A percentile compares a stretch with the other conserved stretches of the same genome.
These are phyloP conservation scores for Lampropteryx suffumata DNA, from an alignment of 2,888 invertebrate species.

Conservation along the genomic window DNA sequence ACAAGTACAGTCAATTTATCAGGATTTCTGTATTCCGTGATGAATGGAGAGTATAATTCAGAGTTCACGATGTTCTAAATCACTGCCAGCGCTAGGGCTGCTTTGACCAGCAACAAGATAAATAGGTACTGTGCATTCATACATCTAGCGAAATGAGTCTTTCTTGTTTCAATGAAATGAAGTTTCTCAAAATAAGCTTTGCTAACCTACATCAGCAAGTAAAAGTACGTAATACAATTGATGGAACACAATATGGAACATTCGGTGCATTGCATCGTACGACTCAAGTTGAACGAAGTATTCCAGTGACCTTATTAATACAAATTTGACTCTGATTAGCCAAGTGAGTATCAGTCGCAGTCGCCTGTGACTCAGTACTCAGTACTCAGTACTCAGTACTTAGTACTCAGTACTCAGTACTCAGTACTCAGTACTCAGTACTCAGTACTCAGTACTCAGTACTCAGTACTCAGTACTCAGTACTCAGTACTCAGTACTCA, in stretches of 20 bases:
- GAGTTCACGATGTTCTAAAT: not conserved
- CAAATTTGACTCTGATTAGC: slow-evolving; percentile 1
- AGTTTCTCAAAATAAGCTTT: not conserved
- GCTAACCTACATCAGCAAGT: too few species aligned
- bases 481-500: too few species aligned
- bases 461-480: too few species aligned
- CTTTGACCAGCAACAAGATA: not conserved
- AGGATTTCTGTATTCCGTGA: not conserved
- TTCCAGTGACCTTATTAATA: not conserved
- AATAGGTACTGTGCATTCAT: slow-evolving; percentile 1
- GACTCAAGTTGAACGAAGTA: not conserved
- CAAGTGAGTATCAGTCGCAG: not conserved
- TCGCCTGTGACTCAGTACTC: not conserved
- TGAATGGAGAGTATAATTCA: not conserved
- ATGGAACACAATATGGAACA: not conserved
- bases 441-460: too few species aligned
- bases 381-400: too few species aligned
- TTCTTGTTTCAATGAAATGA: too few species aligned
- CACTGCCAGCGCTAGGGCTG: not conserved
- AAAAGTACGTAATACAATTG: not conserved
- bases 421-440: too few species aligned
- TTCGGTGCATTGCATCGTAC: not conserved
- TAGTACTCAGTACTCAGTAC: too few species aligned
- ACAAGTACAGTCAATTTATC: too few species aligned
- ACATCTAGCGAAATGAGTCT: not conserved